phyloP scores from a whole-genome alignment of 2,888 invertebrate genomes.

The Bugulina stolonifera region DNA sequence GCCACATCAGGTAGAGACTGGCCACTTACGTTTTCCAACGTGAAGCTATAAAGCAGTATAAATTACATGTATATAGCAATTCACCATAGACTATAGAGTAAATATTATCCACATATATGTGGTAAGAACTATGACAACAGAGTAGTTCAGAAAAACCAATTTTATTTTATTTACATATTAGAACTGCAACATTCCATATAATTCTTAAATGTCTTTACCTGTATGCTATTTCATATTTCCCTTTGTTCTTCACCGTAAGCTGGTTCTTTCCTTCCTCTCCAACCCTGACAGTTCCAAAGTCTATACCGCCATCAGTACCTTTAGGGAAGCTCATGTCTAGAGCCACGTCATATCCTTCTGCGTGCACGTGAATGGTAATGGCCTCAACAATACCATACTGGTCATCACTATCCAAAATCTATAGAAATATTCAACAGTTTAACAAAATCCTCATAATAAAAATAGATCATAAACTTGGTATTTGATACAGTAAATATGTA shows the following conservation, averaged over 20 bases:
- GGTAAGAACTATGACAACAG: too few species aligned
- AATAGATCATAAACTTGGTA: too few species aligned
- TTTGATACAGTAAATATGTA: too few species aligned
- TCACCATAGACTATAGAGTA: too few species aligned
- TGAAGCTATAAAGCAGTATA: slow-evolving; percentile 40
- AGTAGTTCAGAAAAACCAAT: too few species aligned
- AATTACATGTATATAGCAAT: background rate
- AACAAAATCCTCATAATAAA: too few species aligned
- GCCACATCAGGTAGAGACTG: slow-evolving; percentile 39
- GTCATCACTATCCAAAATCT: slow-evolving; percentile 27
- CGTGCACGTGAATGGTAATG: slow-evolving; percentile 37
- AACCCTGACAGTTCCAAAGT: slow-evolving; percentile 52
- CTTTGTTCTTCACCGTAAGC: slow-evolving; percentile 53
- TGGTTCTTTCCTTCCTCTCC: slow-evolving; percentile 50
- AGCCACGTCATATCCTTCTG: slow-evolving; percentile 54
- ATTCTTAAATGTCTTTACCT: slow-evolving; percentile 41
- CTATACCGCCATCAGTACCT: slow-evolving; percentile 54
- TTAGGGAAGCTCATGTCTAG: slow-evolving; percentile 54
- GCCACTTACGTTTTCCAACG: slow-evolving; percentile 42
- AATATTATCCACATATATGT: too few species aligned
- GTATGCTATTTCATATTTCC: slow-evolving; percentile 53
- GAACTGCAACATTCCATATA: too few species aligned
- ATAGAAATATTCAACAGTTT: slow-evolving; percentile 20
- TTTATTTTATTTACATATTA: too few species aligned
- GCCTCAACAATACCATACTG: slow-evolving; percentile 28